Percentiles rank a stretch among this genome's conserved stretches.
Evolutionary conservation across 2,797 vertebrate genomes (phyloP).

Genomic region (Thripadectes ignobilis): DNA sequence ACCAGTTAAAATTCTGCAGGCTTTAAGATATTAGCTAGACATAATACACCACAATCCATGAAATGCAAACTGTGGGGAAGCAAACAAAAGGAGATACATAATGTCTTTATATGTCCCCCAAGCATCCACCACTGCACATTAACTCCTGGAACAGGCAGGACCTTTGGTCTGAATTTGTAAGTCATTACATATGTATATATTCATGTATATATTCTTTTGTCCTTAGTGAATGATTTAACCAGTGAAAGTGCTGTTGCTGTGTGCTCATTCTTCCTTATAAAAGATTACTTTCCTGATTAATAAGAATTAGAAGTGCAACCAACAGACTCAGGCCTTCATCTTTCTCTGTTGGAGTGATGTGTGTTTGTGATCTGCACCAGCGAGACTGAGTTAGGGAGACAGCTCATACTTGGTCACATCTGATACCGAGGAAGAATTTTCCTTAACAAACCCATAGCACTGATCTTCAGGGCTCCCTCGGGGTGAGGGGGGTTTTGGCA

Average conservation of each 20-base stretch:
- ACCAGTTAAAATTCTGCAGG: background rate
- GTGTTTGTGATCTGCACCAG: background rate
- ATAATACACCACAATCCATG: background rate
- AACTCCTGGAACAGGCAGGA: background rate
- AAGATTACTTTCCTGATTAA: background rate
- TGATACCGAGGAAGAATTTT: accelerated
- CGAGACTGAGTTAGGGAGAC: background rate
- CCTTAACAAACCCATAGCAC: accelerated
- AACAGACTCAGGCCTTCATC: background rate
- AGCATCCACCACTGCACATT: background rate
- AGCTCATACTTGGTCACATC: accelerated
- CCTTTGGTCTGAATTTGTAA: background rate
- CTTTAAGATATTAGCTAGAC: background rate
- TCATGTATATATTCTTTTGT: no score
- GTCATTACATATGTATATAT: no score
- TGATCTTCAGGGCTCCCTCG: background rate
- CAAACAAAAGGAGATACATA: background rate
- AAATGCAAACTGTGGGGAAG: background rate
- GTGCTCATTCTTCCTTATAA: background rate
- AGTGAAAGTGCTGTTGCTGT: background rate
- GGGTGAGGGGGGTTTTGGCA: background rate
- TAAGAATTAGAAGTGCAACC: background rate
- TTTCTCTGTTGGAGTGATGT: accelerated
- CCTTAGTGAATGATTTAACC: background rate
- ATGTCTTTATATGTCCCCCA: background rate